Conservation (phyloP, 2,888 invertebrate species). For the Eledona agricola region DNA sequence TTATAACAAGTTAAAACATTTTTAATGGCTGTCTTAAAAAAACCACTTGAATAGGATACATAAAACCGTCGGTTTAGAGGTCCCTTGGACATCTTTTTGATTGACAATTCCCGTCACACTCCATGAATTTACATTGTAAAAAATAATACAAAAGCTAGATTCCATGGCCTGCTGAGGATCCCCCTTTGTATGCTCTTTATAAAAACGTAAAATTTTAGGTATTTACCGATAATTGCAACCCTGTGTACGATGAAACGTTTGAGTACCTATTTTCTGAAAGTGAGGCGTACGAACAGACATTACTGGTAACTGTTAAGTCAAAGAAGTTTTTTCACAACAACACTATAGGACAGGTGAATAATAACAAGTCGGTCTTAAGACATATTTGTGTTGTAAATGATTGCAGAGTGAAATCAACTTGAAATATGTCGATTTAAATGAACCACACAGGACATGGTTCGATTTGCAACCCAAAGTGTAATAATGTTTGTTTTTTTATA, state of each 20-base stretch:
- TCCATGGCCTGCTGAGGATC: too few species aligned
- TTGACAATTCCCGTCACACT: constrained; percentile 1
- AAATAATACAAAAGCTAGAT: too few species aligned
- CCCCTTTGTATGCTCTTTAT: too few species aligned
- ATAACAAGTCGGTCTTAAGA: too few species aligned
- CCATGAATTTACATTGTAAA: too few species aligned
- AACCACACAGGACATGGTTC: constrained; percentile 78
- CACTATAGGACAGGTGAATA: constrained; percentile 65
- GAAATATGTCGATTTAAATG: constrained; percentile 72
- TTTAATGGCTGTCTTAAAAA: too few species aligned
- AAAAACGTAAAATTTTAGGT: too few species aligned
- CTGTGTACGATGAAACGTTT: constrained; percentile 87
- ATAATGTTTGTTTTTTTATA: constrained; percentile 1
- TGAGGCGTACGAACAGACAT: constrained; percentile 75
- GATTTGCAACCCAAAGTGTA: constrained; percentile 59
- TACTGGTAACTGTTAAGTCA: constrained; percentile 83
- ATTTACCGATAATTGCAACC: constrained; percentile 86
- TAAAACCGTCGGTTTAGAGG: too few species aligned
- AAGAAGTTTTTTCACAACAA: constrained; percentile 77
- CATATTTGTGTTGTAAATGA: constrained; percentile 32
- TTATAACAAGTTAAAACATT: too few species aligned
- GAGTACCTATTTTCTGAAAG: constrained; percentile 83
- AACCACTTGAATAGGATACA: too few species aligned
- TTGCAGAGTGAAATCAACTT: constrained; percentile 73
- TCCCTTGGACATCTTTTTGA: constrained; percentile 6